Evolutionary conservation across 2,797 vertebrate genomes (phyloP), one percentile per base, ranked within the genome.

Genomic region (Characodon lateralis): DNA sequence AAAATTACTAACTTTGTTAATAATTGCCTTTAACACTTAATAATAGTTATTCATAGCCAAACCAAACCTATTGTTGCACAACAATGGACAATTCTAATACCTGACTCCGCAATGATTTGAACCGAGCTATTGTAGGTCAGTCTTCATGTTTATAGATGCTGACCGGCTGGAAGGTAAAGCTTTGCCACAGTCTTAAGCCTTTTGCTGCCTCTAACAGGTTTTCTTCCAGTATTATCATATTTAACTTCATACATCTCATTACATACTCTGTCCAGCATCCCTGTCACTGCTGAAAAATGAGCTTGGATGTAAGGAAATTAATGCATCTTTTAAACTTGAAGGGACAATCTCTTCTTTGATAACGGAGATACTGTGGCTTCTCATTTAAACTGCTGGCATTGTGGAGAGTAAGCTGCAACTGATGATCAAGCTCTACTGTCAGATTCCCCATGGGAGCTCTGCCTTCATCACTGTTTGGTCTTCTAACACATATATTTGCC

Each of bases 371-470:
- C 91, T 94, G 93, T 90, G 82, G 71, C 55, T 65, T 87, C 85
- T 85, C 89, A 83, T 89, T 93, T 84, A 92, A 90, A 89, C 89
- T 86, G 76, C 85, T 71, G 74, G 76, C 73, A 74, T 59, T 77
- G 80, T 75, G 86, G 85, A 82, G 82, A 87, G 63, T 63, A 79
- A 16, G 84, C 80, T 83, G 85, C 87, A 86, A 83, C 85, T 84
- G 79, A 88, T 82, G 87, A 84, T 94, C 88, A 86, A 91, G 84
- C 79, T 88, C 86, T 65, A 61, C 93, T 93, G 94, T 92, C 90
- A 95, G 93, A 95, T 95, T 95, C 95, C 95, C 90, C 95, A 95
- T 95, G 89, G 69, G 88, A 92, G 90, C 84, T 92, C 92, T 93
- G 91, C 89, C 93, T 92, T 88, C 87, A 78, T 26, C 83, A 88